Percentiles rank a stretch among this genome's conserved stretches.
Conservation (phyloP, 2,888 invertebrate species). For the Mystacides longicornis region DNA sequence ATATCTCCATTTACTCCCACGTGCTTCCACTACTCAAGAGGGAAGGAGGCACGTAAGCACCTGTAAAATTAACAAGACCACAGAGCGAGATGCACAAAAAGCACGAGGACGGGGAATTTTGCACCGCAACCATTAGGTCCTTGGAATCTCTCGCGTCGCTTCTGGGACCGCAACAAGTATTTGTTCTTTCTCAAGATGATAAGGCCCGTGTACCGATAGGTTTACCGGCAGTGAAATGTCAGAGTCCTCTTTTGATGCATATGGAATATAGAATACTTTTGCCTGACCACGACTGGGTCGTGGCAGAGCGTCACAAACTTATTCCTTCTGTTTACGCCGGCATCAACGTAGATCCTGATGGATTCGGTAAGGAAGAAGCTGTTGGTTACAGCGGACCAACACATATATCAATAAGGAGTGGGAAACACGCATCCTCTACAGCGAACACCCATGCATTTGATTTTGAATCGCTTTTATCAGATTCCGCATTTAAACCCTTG, state of each 20-base stretch:
- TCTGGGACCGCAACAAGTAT: not conserved
- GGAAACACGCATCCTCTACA: not conserved
- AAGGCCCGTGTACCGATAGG: not conserved
- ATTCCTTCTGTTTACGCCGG: not conserved
- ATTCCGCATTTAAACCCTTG: not conserved
- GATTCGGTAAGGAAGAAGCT: not conserved
- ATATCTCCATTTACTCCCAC: not conserved
- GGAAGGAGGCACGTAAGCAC: not conserved
- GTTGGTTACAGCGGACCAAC: not conserved
- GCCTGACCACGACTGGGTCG: not conserved
- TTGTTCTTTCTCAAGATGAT: not conserved
- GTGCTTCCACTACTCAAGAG: not conserved
- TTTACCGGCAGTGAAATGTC: not conserved
- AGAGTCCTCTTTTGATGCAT: not conserved
- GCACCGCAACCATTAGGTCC: not conserved
- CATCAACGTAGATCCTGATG: not conserved
- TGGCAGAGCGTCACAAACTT: not conserved
- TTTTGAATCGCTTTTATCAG: not conserved
- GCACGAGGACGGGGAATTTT: not conserved
- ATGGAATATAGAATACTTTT: not conserved
- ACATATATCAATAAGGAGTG: not conserved
- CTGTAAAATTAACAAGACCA: not conserved
- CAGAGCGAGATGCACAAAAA: not conserved
- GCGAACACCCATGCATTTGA: not conserved
- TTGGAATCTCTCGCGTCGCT: not conserved